Percentiles rank a stretch among this genome's conserved stretches.
Evolutionary conservation across 2,113 vertebrate species (phyloP).

Genomic region (Gambusia affinis): DNA sequence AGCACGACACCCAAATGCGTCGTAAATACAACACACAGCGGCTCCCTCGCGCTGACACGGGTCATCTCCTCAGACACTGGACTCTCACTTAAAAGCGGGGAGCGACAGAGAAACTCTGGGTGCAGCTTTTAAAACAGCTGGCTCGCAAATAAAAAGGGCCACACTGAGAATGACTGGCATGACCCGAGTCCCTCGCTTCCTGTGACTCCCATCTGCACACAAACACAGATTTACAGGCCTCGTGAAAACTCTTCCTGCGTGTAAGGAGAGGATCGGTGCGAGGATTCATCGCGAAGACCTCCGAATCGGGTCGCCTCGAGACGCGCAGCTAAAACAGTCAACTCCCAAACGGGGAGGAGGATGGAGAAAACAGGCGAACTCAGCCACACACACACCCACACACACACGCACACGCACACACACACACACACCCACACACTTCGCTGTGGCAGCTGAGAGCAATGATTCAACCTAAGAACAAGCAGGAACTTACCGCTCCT

Average conservation of each 20-base stretch:
- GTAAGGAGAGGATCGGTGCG: background rate
- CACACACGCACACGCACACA: background rate
- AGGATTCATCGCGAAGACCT: constrained; percentile 33
- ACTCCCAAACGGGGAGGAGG: constrained; percentile 37
- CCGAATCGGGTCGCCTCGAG: constrained; percentile 50
- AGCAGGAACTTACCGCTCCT: constrained; percentile 87
- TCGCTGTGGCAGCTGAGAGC: constrained; percentile 46
- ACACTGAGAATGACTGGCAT: background rate
- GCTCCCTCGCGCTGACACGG: too few relatives aligned
- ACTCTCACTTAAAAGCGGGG: background rate
- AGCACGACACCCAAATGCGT: background rate
- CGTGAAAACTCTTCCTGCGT: constrained; percentile 39
- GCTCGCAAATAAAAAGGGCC: background rate
- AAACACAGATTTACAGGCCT: constrained; percentile 31
- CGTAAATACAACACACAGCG: background rate
- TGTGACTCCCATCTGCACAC: constrained; percentile 37
- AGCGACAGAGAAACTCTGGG: background rate
- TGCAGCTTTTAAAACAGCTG: constrained; percentile 1
- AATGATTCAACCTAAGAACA: constrained; percentile 69
- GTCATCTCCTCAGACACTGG: too few relatives aligned
- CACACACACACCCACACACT: background rate
- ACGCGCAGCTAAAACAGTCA: constrained; percentile 61
- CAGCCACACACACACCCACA: background rate
- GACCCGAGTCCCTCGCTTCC: constrained; percentile 41
- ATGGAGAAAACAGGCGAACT: constrained; percentile 39